A percentile compares a stretch with the other conserved stretches of the same genome.
Conservation (phyloP, 2,797 vertebrate genomes). For the Benthosema pterotum region DNA sequence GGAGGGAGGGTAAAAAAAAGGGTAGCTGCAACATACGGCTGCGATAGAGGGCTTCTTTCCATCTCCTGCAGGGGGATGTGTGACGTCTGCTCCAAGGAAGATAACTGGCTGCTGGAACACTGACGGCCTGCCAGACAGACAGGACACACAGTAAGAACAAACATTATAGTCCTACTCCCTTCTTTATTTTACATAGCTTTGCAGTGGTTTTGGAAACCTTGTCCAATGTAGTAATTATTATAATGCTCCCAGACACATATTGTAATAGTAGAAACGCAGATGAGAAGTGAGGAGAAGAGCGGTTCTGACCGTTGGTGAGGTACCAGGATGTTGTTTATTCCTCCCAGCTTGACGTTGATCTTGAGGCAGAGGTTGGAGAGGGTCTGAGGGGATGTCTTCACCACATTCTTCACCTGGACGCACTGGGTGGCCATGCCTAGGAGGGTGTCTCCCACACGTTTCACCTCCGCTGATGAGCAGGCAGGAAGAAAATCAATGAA, state of each 20-base stretch:
- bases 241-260: too few relatives aligned
- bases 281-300: too few relatives aligned
- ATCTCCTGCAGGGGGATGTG: slow-evolving; percentile 96
- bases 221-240: too few relatives aligned
- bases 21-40: slow-evolving; percentile 82
- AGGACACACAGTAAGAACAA: background rate
- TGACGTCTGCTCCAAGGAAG: slow-evolving; percentile 98
- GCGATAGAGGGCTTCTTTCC: slow-evolving; percentile 98
- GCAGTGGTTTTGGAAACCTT: too few relatives aligned
- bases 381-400: slow-evolving; percentile 98
- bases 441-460: slow-evolving; percentile 96
- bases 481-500: too few relatives aligned
- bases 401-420: slow-evolving; percentile 98
- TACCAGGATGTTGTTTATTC: slow-evolving; percentile 99
- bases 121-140: slow-evolving; percentile 74
- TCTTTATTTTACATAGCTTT: too few relatives aligned
- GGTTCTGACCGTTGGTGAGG: slow-evolving; percentile 89
- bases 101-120: slow-evolving; percentile 99
- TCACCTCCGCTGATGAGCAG: slow-evolving; percentile 89
- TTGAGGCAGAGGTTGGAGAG: slow-evolving; percentile 99
- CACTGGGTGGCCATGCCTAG: slow-evolving; percentile 98
- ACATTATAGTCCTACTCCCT: too few relatives aligned
- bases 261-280: too few relatives aligned
- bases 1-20: background rate
- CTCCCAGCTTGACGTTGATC: slow-evolving; percentile 98